Conservation (phyloP, 2,797 vertebrate species). For the Pyrrhura leucotis region DNA sequence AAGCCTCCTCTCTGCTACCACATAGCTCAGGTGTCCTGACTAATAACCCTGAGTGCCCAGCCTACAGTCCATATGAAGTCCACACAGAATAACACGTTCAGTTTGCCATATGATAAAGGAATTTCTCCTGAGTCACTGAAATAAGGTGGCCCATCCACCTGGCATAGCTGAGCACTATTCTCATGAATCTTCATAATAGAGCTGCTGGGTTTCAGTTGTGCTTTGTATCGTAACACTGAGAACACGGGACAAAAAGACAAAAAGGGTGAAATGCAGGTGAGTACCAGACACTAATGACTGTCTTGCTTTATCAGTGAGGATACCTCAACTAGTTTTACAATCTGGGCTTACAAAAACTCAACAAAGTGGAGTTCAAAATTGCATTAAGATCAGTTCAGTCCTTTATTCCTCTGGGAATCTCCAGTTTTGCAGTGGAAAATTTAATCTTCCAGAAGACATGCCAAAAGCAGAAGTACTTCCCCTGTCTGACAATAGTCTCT, state of each 20-base stretch:
- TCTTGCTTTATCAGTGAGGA: neutral
- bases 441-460: neutral
- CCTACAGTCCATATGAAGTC: neutral
- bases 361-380: neutral
- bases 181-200: neutral
- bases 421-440: neutral
- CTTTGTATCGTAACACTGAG: neutral
- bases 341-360: neutral
- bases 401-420: neutral
- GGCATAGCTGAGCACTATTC: neutral
- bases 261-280: neutral
- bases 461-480: neutral
- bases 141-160: neutral
- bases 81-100: rapidly evolving
- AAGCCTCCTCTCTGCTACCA: neutral
- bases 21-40: neutral
- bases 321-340: neutral
- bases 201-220: neutral
- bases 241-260: neutral
- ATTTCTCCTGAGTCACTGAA: neutral
- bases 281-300: neutral
- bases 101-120: neutral
- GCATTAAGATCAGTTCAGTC: neutral
- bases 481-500: neutral
- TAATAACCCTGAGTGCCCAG: neutral